Base-by-base conservation (phyloP, 1,140 invertebrate genomes). In the Diuraphis noxia region DNA sequence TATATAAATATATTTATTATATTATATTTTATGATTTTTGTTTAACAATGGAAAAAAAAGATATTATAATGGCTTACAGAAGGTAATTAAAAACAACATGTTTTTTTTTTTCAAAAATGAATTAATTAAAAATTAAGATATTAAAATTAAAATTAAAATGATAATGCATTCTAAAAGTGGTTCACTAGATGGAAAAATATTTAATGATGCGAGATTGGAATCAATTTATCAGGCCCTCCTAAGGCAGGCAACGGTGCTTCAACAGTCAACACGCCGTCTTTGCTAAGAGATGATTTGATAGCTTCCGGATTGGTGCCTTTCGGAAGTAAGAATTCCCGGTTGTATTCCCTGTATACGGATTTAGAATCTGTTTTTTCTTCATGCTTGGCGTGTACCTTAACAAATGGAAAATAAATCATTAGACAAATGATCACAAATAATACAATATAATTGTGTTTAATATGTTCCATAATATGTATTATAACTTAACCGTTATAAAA, bases 331-430 rank as follows among this genome's bases (percentile, higher is more conserved):
- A 99, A 99, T 95, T 99, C 98, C 92, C 98, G 95, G 94, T 98
- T 99, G 95, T 98, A 99, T 94, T 99, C 98, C 94, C 98, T 96
- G 95, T 98, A 99, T 6, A 98, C 97, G 40, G 97, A 98, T 95
- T 98, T 98, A 93, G 96, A 98, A 94, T 98, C 98, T 52, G 97
- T 96, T 94, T 98, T 98, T 94, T 99, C 98, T 94, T 99, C 98
- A 94, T 99, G 98, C 94, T 98, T 98, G 91, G 98, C 98, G 93
- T 98, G 98, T 34, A 99, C 98, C 97, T 98, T 94, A 88, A 36
- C 36, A 84, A 1, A 49, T 96, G 72, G 19, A 49, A 96, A 94
- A 92, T 92, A 92, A 93, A 92, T 85, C 92, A 92, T 92, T 38
- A 88, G 81, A 87, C n/a, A 34, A 40, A 91, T 43, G 9, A 52